phyloP scores from a whole-genome alignment of 2,888 invertebrate genomes.

The Opisthograptis luteolata region DNA sequence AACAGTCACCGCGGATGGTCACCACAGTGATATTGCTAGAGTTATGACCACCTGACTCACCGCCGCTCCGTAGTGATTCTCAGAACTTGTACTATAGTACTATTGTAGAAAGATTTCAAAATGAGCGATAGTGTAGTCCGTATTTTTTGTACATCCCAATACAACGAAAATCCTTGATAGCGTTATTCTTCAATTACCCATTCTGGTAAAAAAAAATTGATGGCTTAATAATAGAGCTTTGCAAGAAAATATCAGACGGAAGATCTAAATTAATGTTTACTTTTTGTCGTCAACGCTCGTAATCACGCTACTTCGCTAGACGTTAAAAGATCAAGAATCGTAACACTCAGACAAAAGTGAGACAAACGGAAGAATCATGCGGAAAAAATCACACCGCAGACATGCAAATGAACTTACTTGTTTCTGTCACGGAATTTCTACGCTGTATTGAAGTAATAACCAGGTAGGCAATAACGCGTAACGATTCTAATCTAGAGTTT shows the following conservation, averaged over 20 bases:
- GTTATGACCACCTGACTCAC: slow-evolving; percentile 53
- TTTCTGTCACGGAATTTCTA: slow-evolving; percentile 55
- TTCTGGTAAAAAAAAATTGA: no score
- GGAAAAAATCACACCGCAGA: slow-evolving; percentile 53
- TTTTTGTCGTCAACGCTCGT: slow-evolving; percentile 19
- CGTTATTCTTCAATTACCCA: not conserved
- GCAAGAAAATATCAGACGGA: not conserved
- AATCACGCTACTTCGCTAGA: slow-evolving; percentile 21
- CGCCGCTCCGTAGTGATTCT: slow-evolving; percentile 47
- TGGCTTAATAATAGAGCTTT: no score
- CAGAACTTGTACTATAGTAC: slow-evolving; percentile 46
- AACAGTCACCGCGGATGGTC: slow-evolving; percentile 43
- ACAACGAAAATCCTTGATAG: no score
- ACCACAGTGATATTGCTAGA: slow-evolving; percentile 41
- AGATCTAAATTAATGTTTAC: not conserved
- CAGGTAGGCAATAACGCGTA: slow-evolving; percentile 27
- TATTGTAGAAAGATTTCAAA: no score
- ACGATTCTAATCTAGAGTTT: slow-evolving; percentile 27
- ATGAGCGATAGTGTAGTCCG: no score
- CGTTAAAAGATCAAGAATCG: slow-evolving; percentile 35
- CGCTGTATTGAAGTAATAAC: slow-evolving; percentile 38
- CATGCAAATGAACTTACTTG: slow-evolving; percentile 68
- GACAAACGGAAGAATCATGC: slow-evolving; percentile 59
- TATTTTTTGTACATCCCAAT: no score
- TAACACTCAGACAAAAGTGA: slow-evolving; percentile 57